Base-by-base conservation (phyloP, 2,888 invertebrate genomes). In the Diarsia mendica region DNA sequence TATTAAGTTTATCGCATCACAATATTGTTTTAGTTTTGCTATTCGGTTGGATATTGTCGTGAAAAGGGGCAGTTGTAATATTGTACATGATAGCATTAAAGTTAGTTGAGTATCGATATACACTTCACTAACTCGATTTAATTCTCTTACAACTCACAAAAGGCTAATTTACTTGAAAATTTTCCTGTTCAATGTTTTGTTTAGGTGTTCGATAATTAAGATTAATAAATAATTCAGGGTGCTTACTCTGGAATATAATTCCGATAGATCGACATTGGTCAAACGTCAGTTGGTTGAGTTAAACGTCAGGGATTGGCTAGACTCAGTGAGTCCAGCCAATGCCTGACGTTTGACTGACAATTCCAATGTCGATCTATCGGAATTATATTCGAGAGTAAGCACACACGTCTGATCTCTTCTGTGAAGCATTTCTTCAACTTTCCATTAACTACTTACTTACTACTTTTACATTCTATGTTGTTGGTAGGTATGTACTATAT, bases 351-450 rank as follows among this genome's bases (percentile, higher is more conserved):
- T n/a, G n/a, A n/a, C n/a, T n/a, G n/a, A n/a, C n/a, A n/a, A n/a
- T n/a, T n/a, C n/a, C n/a, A n/a, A n/a, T n/a, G n/a, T n/a, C n/a
- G n/a, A n/a, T n/a, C n/a, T n/a, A n/a, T n/a, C n/a, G n/a, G n/a
- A n/a, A n/a, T n/a, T n/a, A n/a, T n/a, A n/a, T n/a, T n/a, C n/a
- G n/a, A n/a, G n/a, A n/a, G n/a, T n/a, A n/a, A n/a, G n/a, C n/a
- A n/a, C n/a, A n/a, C n/a, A n/a, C n/a, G n/a, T 60, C 63, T 77
- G 82, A 82, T 84, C 84, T 84, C 82, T 79, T 70, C 69, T 75
- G 67, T 72, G 64, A 51, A 64, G 72, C 72, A 75, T 72, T 79
- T 82, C 72, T 79, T 69, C 8, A 66, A 83, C 70, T 84, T 81
- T 82, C 74, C 79, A 74, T 65, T 63, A 68, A 60, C 58, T 58